These are phyloP conservation scores for Hypselothyrea guttata DNA, from an alignment of 2,888 invertebrate species.

Conservation along the genomic window DNA sequence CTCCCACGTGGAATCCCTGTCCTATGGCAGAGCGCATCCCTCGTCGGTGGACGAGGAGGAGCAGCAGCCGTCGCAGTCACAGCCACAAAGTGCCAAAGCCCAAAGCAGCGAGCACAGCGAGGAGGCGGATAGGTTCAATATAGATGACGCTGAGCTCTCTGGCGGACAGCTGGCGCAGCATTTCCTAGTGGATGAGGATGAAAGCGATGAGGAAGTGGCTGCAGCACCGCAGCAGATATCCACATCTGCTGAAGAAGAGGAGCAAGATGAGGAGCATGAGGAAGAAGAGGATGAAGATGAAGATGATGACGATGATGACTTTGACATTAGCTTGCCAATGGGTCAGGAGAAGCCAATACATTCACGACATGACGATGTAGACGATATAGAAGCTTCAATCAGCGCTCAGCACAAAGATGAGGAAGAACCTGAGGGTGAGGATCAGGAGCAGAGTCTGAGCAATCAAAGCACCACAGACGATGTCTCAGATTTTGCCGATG, in stretches of 20 bases:
- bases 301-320: conserved; percentile 58
- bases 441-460: conserved; percentile 59
- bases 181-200: conserved; percentile 71
- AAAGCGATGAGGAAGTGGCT: conserved; percentile 58
- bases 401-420: conserved; percentile 13
- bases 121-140: conserved; percentile 72
- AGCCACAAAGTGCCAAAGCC: conserved; percentile 55
- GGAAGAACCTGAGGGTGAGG: conserved; percentile 11
- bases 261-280: conserved; percentile 59
- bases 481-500: conserved; percentile 80
- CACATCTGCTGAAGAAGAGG: conserved; percentile 32
- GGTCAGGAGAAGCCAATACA: conserved; percentile 53
- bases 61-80: conserved; percentile 16
- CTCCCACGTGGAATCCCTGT: conserved; percentile 46
- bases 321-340: conserved; percentile 65
- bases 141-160: conserved; percentile 80
- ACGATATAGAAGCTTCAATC: too few species aligned
- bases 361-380: conserved; percentile 57
- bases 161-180: conserved; percentile 81
- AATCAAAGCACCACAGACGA: conserved; percentile 82
- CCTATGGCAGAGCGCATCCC: conserved; percentile 32
- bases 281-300: conserved; percentile 46
- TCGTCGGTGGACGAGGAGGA: not conserved
- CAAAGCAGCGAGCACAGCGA: conserved; percentile 26
- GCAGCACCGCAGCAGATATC: conserved; percentile 18